phyloP scores from a whole-genome alignment of 2,113 vertebrate species.

The Pachyramphus minor region DNA sequence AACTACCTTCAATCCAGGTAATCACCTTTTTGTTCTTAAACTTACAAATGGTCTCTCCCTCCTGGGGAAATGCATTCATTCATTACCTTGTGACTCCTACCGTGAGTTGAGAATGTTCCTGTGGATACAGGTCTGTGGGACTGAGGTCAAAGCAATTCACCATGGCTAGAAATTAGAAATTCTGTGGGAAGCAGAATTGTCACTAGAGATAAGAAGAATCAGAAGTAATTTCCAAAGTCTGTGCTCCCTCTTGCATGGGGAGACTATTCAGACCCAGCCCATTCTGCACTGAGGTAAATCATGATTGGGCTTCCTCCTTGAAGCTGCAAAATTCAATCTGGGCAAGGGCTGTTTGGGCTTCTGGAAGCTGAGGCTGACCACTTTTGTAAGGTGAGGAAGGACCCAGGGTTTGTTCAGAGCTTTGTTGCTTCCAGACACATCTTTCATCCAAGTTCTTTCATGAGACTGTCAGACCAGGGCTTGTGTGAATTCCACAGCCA shows the following conservation, averaged over 20 bases:
- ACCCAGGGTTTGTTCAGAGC: background rate
- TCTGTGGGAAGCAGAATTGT: background rate
- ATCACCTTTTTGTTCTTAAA: background rate
- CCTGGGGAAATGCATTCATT: background rate
- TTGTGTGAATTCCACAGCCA: background rate
- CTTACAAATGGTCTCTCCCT: background rate
- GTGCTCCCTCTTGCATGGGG: background rate
- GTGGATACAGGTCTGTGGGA: background rate
- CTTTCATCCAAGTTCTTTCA: background rate
- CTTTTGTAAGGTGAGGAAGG: background rate
- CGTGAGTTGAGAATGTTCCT: background rate
- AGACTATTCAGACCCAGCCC: background rate
- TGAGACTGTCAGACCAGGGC: background rate
- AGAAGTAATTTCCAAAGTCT: background rate
- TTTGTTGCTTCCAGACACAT: background rate
- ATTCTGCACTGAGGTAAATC: background rate
- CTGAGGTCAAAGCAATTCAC: background rate
- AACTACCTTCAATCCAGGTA: background rate
- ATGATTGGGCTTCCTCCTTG: background rate
- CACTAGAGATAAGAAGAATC: background rate
- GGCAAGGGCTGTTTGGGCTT: background rate
- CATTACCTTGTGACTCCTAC: background rate
- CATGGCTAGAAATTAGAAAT: background rate
- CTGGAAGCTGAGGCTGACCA: background rate
- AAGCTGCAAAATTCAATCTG: background rate